Percentiles rank a stretch among this genome's conserved stretches.
Evolutionary conservation across 2,888 invertebrate species (phyloP).

Genomic region (Diplazon laetatorius): DNA sequence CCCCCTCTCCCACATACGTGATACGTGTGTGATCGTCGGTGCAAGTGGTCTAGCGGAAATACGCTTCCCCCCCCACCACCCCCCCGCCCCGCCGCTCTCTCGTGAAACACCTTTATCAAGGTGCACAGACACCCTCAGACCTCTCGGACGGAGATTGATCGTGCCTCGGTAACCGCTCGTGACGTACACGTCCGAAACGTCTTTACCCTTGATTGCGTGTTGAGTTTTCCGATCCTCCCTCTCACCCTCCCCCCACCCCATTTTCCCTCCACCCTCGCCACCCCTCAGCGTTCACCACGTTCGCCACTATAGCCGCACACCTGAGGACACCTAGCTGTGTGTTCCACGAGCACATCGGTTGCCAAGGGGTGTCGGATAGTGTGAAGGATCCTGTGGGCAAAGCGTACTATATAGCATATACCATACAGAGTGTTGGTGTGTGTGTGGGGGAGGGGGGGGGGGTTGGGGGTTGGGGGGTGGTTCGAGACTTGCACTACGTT

Average conservation of each 20-base stretch:
- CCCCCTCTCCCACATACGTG: background rate
- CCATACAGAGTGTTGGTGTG: too few relatives aligned
- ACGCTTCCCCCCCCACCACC: conserved; percentile 60
- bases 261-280: too few relatives aligned
- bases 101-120: conserved; percentile 68
- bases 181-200: conserved; percentile 61
- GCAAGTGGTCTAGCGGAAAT: too few relatives aligned
- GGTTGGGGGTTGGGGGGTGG: too few relatives aligned
- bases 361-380: background rate
- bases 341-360: background rate
- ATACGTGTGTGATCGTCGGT: background rate
- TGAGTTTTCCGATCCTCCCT: too few relatives aligned
- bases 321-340: background rate
- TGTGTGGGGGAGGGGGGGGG: too few relatives aligned
- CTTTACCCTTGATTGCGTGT: conserved; percentile 60
- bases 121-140: conserved; percentile 57
- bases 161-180: conserved; percentile 56
- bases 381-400: conserved; percentile 5
- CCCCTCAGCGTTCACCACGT: too few relatives aligned
- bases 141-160: conserved; percentile 65
- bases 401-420: too few relatives aligned
- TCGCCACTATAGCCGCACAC: background rate
- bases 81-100: too few relatives aligned
- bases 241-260: too few relatives aligned
- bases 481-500: too few relatives aligned